Evolutionary conservation across 2,113 vertebrate genomes (phyloP).

Genomic region (Bungarus multicinctus): DNA sequence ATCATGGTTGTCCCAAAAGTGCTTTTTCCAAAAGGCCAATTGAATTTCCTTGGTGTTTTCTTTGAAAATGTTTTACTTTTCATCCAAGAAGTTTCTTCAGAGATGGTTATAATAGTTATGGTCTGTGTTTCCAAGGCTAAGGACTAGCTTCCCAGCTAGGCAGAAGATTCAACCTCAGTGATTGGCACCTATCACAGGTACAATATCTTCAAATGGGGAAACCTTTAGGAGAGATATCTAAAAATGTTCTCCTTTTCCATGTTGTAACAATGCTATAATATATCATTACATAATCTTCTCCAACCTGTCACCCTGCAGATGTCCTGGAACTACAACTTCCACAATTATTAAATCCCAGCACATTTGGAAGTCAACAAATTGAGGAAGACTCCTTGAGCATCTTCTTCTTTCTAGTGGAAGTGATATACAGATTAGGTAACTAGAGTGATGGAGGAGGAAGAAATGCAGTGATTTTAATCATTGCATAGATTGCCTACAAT

Average conservation of each 20-base stretch:
- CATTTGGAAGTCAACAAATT: background rate
- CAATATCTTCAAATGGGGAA: background rate
- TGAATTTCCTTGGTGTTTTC: background rate
- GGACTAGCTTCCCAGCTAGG: background rate
- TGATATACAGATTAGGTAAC: background rate
- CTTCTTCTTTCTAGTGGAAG: background rate
- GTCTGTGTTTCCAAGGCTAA: background rate
- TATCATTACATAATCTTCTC: background rate
- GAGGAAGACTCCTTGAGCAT: too few species aligned
- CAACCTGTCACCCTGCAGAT: background rate
- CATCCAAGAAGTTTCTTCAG: background rate
- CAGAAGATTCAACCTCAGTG: background rate
- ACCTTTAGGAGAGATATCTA: background rate
- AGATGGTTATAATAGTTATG: background rate
- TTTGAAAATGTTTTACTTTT: background rate
- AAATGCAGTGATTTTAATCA: background rate
- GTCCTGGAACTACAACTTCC: background rate
- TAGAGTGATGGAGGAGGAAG: background rate
- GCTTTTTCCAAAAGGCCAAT: too few species aligned
- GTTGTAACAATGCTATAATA: background rate
- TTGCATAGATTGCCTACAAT: background rate
- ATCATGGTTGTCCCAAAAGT: background rate
- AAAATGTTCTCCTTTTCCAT: background rate
- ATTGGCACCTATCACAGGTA: background rate
- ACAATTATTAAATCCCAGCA: background rate